Conservation (phyloP, 2,113 vertebrate genomes). For the Nesospiza acunhae region DNA sequence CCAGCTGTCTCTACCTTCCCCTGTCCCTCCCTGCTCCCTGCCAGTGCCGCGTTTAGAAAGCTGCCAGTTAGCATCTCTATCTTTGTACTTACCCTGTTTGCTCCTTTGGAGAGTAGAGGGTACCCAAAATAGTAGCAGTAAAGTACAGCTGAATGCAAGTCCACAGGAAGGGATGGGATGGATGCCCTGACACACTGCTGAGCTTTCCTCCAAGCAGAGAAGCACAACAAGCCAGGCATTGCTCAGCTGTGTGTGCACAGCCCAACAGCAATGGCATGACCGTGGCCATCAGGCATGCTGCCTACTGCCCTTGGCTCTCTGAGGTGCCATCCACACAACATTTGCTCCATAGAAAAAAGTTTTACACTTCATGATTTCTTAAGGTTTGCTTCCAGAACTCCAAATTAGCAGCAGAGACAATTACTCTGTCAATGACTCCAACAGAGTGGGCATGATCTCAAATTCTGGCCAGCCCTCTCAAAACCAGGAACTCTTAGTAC, state of each 20-base stretch:
- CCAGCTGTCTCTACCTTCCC: background rate
- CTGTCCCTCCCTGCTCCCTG: background rate
- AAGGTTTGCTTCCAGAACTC: background rate
- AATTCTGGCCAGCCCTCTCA: background rate
- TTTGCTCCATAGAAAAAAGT: background rate
- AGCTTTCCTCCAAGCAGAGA: background rate
- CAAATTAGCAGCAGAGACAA: background rate
- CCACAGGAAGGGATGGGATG: accelerated
- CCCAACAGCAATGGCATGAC: accelerated
- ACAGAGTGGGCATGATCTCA: background rate
- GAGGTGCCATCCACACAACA: background rate
- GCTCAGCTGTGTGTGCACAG: background rate
- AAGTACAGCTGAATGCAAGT: background rate
- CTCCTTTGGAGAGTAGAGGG: background rate
- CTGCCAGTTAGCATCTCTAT: background rate
- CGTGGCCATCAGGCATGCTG: background rate
- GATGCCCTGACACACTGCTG: background rate
- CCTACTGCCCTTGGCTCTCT: accelerated
- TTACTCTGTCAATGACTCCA: background rate
- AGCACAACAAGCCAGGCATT: background rate
- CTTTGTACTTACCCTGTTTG: background rate
- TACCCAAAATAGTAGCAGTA: background rate
- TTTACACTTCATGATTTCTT: background rate
- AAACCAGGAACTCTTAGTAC: background rate
- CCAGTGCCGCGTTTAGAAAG: background rate